Evolutionary conservation across 2,113 vertebrate species (phyloP).

Genomic region (Xenopus tropicalis): UCB_Xtro_10.0 CM004447.2:21475001-21475500

Average conservation of each 20-base stretch:
- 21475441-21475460: slow-evolving; percentile 15
- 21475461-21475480: not conserved
- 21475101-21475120: too few species aligned
- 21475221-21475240: not conserved
- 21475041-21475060: too few species aligned
- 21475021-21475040: too few species aligned
- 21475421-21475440: slow-evolving; percentile 19
- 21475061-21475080: too few species aligned
- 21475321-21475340: not conserved
- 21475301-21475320: not conserved
- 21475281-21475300: not conserved
- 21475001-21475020: too few species aligned
- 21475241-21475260: not conserved
- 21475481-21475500: not conserved
- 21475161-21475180: too few species aligned
- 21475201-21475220: too few species aligned
- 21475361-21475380: slow-evolving; percentile 1
- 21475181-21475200: too few species aligned
- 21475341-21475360: slow-evolving; percentile 2
- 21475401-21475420: slow-evolving; percentile 10
- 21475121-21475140: too few species aligned
- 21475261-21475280: not conserved
- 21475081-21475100: too few species aligned
- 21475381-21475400: slow-evolving; percentile 15
- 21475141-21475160: too few species aligned